Evolutionary conservation across 2,113 vertebrate genomes (phyloP), one percentile per base, ranked within the genome.

Genomic region (Astur gentilis): DNA sequence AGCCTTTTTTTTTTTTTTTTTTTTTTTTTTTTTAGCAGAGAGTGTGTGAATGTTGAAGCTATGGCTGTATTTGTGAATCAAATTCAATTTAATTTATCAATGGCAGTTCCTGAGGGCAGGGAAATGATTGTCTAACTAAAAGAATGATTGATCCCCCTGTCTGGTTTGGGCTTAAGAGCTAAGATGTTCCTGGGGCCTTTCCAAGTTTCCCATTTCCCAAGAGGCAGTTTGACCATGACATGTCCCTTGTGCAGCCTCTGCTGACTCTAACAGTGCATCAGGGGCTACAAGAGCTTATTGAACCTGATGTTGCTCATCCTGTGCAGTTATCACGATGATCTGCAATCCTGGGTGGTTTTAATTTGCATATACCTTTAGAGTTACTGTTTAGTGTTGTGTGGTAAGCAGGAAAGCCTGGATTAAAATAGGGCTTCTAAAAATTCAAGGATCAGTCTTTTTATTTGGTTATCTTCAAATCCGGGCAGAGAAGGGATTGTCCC

Each of bases 211-310:
- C 7, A 7, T 58, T 25, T 82, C 44, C 36, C 26, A 82, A 52
- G 31, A 26, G 44, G 20, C 6, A 82, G 26, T 57, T 52, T 38
- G 36, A 32, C n/a, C 26, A 27, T 2, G 2, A 50, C 3, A 8
- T 6, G 10, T n/a, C 10, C 13, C 20, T 58, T 21, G 4, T 50
- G 16, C 16, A 66, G 25, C 5, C 13, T 11, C 26, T 0, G 2
- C 31, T 50, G 29, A 31, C 9, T 34, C 12, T 7, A 75, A 50
- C 26, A 36, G 21, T 13, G 6, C 21, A 17, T 36, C 1, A 3
- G 7, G 36, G 7, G 8, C 25, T 89, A 22, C 0, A 1, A 66
- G 60, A 50, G 32, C 5, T 75, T 75, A 52, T 19, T 42, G 38
- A 32, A 32, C 8, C 44, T 27, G 16, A 16, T 45, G 19, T 70